Evolutionary conservation across 2,888 invertebrate species (phyloP).

Genomic region (Tetragonula carbonaria): DNA sequence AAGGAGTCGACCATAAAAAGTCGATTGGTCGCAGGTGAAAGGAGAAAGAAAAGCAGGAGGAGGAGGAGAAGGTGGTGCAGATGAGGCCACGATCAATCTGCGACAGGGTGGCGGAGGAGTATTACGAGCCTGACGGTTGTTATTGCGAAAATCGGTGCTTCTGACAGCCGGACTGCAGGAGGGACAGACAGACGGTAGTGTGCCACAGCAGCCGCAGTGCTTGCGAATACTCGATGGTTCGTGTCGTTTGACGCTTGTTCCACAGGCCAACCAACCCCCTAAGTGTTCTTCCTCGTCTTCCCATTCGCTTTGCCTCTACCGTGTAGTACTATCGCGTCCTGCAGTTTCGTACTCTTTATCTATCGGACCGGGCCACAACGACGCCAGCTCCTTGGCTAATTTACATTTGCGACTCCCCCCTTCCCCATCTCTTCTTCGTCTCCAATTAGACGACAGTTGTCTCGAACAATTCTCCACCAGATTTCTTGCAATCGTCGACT

Average conservation of each 20-base stretch:
- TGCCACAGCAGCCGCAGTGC: slow-evolving; percentile 82
- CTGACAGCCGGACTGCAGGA: slow-evolving; percentile 80
- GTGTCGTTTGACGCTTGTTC: slow-evolving; percentile 66
- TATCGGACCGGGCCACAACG: background rate
- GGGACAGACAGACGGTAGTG: slow-evolving; percentile 81
- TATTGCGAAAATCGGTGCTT: slow-evolving; percentile 78
- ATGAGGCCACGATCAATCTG: slow-evolving; percentile 81
- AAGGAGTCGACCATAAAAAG: slow-evolving; percentile 2
- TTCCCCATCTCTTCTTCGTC: too few species aligned
- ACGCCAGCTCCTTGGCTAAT: background rate
- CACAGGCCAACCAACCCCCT: slow-evolving; percentile 3
- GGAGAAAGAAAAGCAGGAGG: slow-evolving; percentile 1
- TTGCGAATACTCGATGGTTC: slow-evolving; percentile 83
- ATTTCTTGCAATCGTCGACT: too few species aligned
- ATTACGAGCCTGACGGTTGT: slow-evolving; percentile 77
- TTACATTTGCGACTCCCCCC: background rate
- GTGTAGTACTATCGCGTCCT: background rate
- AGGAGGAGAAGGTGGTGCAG: slow-evolving; percentile 66
- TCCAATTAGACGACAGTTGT: too few species aligned
- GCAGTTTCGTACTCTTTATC: background rate
- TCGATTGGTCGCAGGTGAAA: slow-evolving; percentile 19
- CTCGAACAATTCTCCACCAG: too few species aligned
- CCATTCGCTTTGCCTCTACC: background rate
- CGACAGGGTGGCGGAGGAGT: slow-evolving; percentile 80
- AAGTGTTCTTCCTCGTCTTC: background rate